Evolutionary conservation across 2,888 invertebrate genomes (phyloP), one percentile per base, ranked within the genome.

Genomic region (Brachyptera putata): DNA sequence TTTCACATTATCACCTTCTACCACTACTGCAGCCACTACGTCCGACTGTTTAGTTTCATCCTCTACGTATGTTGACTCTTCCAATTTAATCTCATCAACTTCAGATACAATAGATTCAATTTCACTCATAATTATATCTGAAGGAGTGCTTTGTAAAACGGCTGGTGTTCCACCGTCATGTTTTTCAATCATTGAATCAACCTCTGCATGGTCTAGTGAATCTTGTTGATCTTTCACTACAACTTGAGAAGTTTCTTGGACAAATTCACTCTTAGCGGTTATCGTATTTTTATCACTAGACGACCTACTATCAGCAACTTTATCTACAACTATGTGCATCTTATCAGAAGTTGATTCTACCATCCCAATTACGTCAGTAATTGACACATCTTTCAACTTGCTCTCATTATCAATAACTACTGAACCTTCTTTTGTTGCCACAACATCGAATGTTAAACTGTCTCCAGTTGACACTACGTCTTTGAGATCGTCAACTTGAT

Each of bases 141-240:
- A 46, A 46, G 46, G 46, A 46, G 46, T 24, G 46, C 22, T 24
- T 1, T 5, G 30, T 30, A 30, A 11, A 5, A 7, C 11, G 5
- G 11, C 30, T 30, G 7, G 11, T 30, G 11, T 30, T 30, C 30
- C 30, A 30, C 30, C 30, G 11, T 11, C 7, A n/a, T 13, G 41
- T 41, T 41, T 41, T 7, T 41, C 41, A 41, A 41, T 41, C 22
- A 7, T 13, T n/a, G 46, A 46, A 46, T 46, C 46, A 46, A 46
- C 46, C 46, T 46, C 46, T 46, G 24, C 46, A 56, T 18, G 14
- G 37, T 21, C 41, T 37, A 56, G 37, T 14, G 56, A 56, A 37
- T 37, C 56, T n/a, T 11, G 37, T 37, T 55, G 50, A 26, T 39
- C 46, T 62, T 62, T 59, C 56, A 22, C 56, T 56, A 48, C 49